Evolutionary conservation across 2,113 vertebrate species (phyloP).

Genomic region (Pangasianodon gigas): DNA sequence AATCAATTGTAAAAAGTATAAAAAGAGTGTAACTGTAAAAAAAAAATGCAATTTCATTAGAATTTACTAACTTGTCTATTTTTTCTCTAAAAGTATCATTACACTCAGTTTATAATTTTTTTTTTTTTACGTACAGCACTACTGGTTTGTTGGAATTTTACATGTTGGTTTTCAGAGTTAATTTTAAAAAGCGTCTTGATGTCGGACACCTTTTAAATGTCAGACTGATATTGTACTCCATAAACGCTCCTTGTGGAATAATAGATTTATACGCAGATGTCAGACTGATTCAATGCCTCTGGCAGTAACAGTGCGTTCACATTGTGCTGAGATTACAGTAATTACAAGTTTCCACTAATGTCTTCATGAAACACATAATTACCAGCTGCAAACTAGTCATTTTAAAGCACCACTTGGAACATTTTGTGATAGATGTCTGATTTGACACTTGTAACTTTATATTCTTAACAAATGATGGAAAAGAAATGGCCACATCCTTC

Average conservation of each 20-base stretch:
- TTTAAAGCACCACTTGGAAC: not conserved
- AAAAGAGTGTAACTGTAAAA: not conserved
- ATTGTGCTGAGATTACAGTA: not conserved
- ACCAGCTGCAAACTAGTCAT: not conserved
- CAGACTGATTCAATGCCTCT: not conserved
- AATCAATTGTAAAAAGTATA: not conserved
- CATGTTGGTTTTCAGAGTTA: not conserved
- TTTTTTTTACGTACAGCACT: not conserved
- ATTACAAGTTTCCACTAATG: conserved; percentile 7
- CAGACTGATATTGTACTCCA: not conserved
- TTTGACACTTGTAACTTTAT: not conserved
- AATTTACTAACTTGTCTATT: not conserved
- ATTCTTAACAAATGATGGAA: not conserved
- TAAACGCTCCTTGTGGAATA: not conserved
- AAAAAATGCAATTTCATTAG: not conserved
- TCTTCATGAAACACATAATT: conserved; percentile 5
- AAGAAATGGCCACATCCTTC: not conserved
- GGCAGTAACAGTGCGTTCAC: not conserved
- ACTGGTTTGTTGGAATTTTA: not conserved
- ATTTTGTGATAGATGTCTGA: not conserved
- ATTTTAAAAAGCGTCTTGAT: not conserved
- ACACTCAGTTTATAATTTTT: too few species aligned
- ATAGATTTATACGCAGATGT: not conserved
- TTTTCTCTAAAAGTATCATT: not conserved
- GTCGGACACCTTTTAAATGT: not conserved